Evolutionary conservation across 2,113 vertebrate species (phyloP).

Genomic region (Eupsittula cactorum): DNA sequence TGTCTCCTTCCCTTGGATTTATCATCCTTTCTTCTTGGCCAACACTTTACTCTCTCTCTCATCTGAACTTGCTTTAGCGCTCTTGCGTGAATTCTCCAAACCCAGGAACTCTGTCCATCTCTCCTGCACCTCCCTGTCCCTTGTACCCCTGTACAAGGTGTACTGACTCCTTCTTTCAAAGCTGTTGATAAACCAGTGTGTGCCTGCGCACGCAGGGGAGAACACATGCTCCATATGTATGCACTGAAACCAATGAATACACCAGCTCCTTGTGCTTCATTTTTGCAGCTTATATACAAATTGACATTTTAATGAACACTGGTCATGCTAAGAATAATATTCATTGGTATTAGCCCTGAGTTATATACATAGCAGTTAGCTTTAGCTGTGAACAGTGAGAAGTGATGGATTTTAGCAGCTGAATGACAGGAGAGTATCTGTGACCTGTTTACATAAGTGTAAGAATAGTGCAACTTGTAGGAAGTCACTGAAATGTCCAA

Average conservation of each 20-base stretch:
- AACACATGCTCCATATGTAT: rapidly evolving
- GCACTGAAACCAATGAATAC: neutral
- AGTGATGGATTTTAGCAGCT: conserved; percentile 7
- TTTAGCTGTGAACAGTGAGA: conserved; percentile 10
- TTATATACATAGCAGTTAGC: neutral
- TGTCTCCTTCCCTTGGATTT: neutral
- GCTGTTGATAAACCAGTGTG: neutral
- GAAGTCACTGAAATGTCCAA: conserved; percentile 29
- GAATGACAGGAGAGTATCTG: conserved; percentile 14
- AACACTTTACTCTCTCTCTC: neutral
- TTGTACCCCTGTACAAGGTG: neutral
- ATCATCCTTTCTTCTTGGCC: neutral
- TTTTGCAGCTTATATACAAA: neutral
- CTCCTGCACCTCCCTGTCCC: neutral
- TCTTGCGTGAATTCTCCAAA: neutral
- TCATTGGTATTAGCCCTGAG: neutral
- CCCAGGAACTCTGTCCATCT: neutral
- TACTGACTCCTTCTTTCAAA: neutral
- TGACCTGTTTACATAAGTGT: conserved; percentile 21
- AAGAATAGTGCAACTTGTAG: conserved; percentile 37
- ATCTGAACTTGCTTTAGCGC: neutral
- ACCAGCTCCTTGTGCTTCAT: neutral
- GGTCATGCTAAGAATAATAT: neutral
- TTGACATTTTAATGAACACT: neutral
- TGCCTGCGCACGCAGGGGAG: neutral